A percentile compares a stretch with the other conserved stretches of the same genome.
These are phyloP conservation scores for Oryzaephilus surinamensis DNA, from an alignment of 1,140 invertebrate species.

Conservation along the genomic window DNA sequence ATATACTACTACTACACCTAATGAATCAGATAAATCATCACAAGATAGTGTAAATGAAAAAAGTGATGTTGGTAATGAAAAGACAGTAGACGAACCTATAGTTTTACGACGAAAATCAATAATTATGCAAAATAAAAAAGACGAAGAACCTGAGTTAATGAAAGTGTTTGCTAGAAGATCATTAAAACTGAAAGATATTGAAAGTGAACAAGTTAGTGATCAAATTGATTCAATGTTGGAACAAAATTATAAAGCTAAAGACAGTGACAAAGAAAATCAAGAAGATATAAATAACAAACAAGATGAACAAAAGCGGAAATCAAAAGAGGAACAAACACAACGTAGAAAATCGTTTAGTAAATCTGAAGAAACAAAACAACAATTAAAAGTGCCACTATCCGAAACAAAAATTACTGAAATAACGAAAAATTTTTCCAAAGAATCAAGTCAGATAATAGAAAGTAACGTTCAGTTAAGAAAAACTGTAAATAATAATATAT, in stretches of 20 bases:
- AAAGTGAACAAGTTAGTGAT: slow-evolving; percentile 46
- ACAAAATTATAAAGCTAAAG: slow-evolving; percentile 41
- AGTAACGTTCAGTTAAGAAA: slow-evolving; percentile 22
- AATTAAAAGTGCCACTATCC: slow-evolving; percentile 12
- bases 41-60: slow-evolving; percentile 27
- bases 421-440: slow-evolving; percentile 34
- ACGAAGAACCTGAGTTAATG: slow-evolving; percentile 64
- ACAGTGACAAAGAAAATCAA: slow-evolving; percentile 59
- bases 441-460: slow-evolving; percentile 32
- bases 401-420: slow-evolving; percentile 25
- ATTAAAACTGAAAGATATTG: slow-evolving; percentile 59
- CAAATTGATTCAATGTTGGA: slow-evolving; percentile 38
- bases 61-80: slow-evolving; percentile 11
- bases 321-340: slow-evolving; percentile 34
- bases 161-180: slow-evolving; percentile 69
- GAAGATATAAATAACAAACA: too few relatives aligned
- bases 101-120: slow-evolving; percentile 46
- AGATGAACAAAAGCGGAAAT: too few relatives aligned
- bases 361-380: slow-evolving; percentile 15
- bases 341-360: slow-evolving; percentile 30
- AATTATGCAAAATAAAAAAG: slow-evolving; percentile 38
- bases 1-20: too few relatives aligned
- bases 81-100: slow-evolving; percentile 26
- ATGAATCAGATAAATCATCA: slow-evolving; percentile 16
- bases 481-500: slow-evolving; percentile 13